Percentiles rank a stretch among this genome's conserved stretches.
Conservation (phyloP, 2,888 invertebrate genomes). For the Aporophyla nigra region DNA sequence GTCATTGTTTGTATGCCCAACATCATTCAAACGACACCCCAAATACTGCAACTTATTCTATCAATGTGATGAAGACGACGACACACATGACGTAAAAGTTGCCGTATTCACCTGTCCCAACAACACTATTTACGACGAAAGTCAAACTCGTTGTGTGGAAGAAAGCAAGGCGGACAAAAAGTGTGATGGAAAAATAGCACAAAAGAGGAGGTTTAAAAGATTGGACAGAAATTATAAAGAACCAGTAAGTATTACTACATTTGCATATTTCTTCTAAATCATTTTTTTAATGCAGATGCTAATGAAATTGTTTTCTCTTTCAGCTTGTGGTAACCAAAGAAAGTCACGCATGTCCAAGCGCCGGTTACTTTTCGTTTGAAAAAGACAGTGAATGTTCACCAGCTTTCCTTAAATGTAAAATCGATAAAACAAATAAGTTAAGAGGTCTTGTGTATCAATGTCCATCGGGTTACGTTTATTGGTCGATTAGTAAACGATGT, state of each 20-base stretch:
- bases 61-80: conserved; percentile 93
- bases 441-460: conserved; percentile 94
- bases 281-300: not conserved
- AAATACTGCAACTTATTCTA: conserved; percentile 96
- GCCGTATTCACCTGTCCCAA: conserved; percentile 94
- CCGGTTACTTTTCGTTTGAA: conserved; percentile 93
- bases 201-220: conserved; percentile 89
- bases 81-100: conserved; percentile 93
- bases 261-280: not conserved
- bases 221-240: conserved; percentile 88
- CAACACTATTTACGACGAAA: conserved; percentile 94
- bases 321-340: conserved; percentile 92
- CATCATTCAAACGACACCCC: conserved; percentile 95
- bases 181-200: conserved; percentile 91
- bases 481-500: conserved; percentile 94
- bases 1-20: conserved; percentile 94
- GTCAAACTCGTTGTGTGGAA: conserved; percentile 93
- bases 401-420: conserved; percentile 93
- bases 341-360: conserved; percentile 91
- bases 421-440: conserved; percentile 86
- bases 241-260: conserved; percentile 88
- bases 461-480: conserved; percentile 94
- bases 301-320: conserved; percentile 61
- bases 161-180: conserved; percentile 90
- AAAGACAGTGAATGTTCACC: conserved; percentile 92